Base-by-base conservation (phyloP, 2,113 vertebrate genomes). In the Cardinalis cardinalis region DNA sequence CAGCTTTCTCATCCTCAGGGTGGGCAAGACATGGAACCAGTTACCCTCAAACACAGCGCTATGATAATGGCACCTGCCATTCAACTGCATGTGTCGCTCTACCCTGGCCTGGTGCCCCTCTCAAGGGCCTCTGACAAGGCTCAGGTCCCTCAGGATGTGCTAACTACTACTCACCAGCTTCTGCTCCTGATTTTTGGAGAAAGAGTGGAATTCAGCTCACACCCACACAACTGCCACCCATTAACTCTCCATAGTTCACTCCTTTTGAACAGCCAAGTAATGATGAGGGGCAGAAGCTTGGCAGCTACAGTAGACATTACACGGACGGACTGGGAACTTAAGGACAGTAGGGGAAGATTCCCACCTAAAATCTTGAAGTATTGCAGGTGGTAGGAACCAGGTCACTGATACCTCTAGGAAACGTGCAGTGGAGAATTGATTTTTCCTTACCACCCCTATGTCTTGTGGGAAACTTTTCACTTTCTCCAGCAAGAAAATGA, bases 391-490 rank as follows among this genome's bases (percentile, higher is more conserved):
- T 15, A 13, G 25, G 19, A 76, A 70, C 7, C 12, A 43, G 60
- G 12, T 26, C 43, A 58, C 26, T 43, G 38, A 55, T 8, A n/a
- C 1, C 4, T 12, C 16, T 24, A 13, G 21, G 18, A 44, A 72
- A 25, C 0, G 1, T 10, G 6, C 10, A 74, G 26, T 31, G 16
- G 31, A 75, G 12, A 5, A 1, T 0, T 31, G 12, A 40, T 7
- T 52, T 55, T 36, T 51, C 17, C 21, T 81, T 40, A 66, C 4
- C 7, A 53, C 15, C 7, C 49, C 36, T 31, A 3, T 12, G 18
- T 18, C 31, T 63, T 36, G 19, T 28, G 8, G 16, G 17, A 88
- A 7, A 38, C 38, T 61, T 40, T 56, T 65, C 9, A 34, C 20
- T 71, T 82, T 24, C 24, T 41, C 31, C 24, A 34, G 48, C 7